phyloP scores from a whole-genome alignment of 2,797 vertebrate species.

The Eulemur mongoz region DNA sequence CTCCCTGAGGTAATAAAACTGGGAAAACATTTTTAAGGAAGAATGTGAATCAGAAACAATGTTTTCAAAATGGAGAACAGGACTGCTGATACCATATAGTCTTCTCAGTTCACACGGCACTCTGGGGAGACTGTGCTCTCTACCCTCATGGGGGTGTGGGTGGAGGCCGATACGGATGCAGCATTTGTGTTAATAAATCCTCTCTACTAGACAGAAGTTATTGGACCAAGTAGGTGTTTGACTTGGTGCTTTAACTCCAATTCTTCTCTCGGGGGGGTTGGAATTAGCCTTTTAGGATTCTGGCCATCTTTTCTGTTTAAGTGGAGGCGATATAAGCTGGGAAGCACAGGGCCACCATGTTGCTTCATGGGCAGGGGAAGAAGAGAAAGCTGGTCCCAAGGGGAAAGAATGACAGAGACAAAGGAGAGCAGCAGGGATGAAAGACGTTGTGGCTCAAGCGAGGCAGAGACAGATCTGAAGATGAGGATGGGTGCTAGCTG shows the following conservation, averaged over 20 bases:
- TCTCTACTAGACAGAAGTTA: background rate
- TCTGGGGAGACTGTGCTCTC: background rate
- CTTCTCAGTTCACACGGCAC: background rate
- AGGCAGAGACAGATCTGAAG: background rate
- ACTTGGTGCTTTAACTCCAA: background rate
- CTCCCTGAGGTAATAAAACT: slow-evolving; percentile 34
- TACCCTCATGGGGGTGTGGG: accelerated
- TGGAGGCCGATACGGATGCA: background rate
- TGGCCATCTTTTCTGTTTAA: background rate
- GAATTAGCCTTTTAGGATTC: background rate
- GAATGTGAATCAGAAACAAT: background rate
- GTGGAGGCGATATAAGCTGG: background rate
- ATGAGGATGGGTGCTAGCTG: no score
- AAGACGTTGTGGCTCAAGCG: background rate
- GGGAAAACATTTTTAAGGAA: background rate
- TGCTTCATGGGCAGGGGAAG: background rate
- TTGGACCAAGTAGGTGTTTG: background rate
- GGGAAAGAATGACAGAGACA: background rate
- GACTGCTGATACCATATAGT: background rate
- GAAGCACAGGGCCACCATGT: background rate
- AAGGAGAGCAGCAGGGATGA: background rate
- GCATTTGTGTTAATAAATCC: background rate
- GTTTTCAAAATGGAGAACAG: background rate
- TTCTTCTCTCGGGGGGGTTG: background rate
- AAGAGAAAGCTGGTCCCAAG: background rate